Evolutionary conservation across 2,797 vertebrate species (phyloP).

Genomic region (Sarcophilus harrisii): DNA sequence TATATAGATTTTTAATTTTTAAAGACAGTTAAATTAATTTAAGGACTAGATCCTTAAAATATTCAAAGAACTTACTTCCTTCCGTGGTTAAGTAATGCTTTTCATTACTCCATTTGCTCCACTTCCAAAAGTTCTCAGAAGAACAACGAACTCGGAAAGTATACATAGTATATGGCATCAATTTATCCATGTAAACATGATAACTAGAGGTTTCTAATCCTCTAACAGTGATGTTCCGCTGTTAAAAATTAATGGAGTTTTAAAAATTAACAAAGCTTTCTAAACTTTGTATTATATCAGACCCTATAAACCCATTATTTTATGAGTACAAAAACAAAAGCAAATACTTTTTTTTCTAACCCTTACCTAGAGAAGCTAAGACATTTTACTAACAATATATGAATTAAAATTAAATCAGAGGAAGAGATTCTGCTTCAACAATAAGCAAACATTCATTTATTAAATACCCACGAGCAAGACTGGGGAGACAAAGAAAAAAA

Average conservation of each 20-base stretch:
- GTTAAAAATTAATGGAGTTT: conserved; percentile 66
- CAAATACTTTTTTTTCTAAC: neutral
- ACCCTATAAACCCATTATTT: neutral
- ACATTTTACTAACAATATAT: neutral
- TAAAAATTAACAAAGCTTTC: neutral
- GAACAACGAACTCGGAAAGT: conserved; percentile 83
- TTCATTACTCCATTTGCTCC: conserved; percentile 85
- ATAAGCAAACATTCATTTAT: neutral
- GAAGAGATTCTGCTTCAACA: neutral
- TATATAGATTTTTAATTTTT: neutral
- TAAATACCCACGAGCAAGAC: neutral
- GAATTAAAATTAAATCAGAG: neutral
- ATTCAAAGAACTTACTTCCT: conserved; percentile 82
- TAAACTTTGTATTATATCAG: neutral
- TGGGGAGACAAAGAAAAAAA: neutral
- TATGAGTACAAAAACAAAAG: neutral
- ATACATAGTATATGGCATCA: conserved; percentile 83
- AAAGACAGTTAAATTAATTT: neutral
- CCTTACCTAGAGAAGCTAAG: neutral
- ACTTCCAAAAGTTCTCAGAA: conserved; percentile 85
- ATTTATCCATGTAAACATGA: conserved; percentile 58
- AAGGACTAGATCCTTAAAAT: neutral
- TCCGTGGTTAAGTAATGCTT: conserved; percentile 79
- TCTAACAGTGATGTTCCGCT: conserved; percentile 79
- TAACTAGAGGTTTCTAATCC: conserved; percentile 81